Base-by-base conservation (phyloP, 64 coral and sea anemone species). In the Actinia equina region DNA sequence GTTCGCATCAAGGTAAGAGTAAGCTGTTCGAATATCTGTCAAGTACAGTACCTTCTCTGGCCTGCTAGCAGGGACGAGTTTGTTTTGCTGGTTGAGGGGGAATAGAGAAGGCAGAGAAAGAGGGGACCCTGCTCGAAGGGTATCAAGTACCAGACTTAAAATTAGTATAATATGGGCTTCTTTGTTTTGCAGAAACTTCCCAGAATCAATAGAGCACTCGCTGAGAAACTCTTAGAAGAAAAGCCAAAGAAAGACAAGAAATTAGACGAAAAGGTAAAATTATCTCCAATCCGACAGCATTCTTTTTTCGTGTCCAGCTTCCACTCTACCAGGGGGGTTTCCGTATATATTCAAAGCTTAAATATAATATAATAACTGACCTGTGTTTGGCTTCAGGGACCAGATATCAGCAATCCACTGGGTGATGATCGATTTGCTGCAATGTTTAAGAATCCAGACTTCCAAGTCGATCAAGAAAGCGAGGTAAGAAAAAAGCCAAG, bases 361-460 rank as follows among this genome's bases (percentile, higher is more conserved):
- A 5, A 80, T 18, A 65, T 65, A 7, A 49, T 49, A n/a, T n/a
- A n/a, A 49, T 49, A 49, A 49, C 7, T 49, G 45, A 49, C 45
- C 45, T 49, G 45, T 49, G 18, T 85, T 69, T 82, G 80, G 23
- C 43, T 87, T 80, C 70, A 98, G 91, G 77, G 18, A 42, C 43
- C 88, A 52, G 86, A 94, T 58, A 59, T 92, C 52, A 98, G 43
- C n/a, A 94, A 98, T 86, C 93, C 93, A 22, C 70, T 98, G 71
- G 93, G 90, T 62, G 96, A 98, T 77, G 93, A 98, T 45, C 93
- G 96, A 26, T 98, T 98, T 80, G 93, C 96, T 16, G 96, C 96
- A 46, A 94, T 98, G 81, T 98, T 98, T 80, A 90, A 87, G 22
- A 98, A 98, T 74, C 93, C 96, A 54, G 96, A 98, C 80, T 98